Evolutionary conservation across 2,888 invertebrate genomes (phyloP), one percentile per base, ranked within the genome.

Genomic region (Drosophila colorata): DNA sequence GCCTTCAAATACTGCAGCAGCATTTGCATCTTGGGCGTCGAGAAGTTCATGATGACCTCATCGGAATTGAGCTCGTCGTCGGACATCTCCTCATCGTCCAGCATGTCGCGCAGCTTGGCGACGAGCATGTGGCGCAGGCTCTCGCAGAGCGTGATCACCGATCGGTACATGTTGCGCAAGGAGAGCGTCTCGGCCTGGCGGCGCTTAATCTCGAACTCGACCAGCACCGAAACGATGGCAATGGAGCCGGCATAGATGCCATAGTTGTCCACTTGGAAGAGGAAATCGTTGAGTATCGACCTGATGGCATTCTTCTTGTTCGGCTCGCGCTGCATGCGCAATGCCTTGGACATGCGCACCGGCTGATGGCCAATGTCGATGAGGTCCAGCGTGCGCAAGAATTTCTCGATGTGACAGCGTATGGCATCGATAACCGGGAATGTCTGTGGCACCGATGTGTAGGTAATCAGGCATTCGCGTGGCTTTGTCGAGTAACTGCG

Each of bases 161-260:
- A 46, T 4, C 91, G 89, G 53, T 90, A 90, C 68, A 91, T 65
- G 20, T 87, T 80, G 4, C 80, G 77, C 25, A 85, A 59, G 72
- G 90, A 89, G 67, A 93, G 91, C 65, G 92, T 90, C 52, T 94
- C 94, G 2, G 93, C 91, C 25, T 92, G 82, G 0, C 93, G 93
- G 75, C 94, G 95, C 14, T 95, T 91, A 8, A 94, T 90, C 87
- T 96, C 95, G 8, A 96, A 83, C 46, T 95, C 93, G 18, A 96
- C 93, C 2, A 94, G 92, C 58, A 95, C 93, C 0, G 95, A 93
- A 2, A 95, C 87, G 7, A 95, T 92, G 0, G 94, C 93, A 61
- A 95, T 92, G 1, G 93, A 90, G 0, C 94, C 95, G 0, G 95
- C 95, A 85, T 94, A 96, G 6, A 91, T 40, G 18, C 91, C 94